These are phyloP conservation scores for Saguinus midas DNA, from an alignment of 2,113 vertebrate species.

Conservation along the genomic window DNA sequence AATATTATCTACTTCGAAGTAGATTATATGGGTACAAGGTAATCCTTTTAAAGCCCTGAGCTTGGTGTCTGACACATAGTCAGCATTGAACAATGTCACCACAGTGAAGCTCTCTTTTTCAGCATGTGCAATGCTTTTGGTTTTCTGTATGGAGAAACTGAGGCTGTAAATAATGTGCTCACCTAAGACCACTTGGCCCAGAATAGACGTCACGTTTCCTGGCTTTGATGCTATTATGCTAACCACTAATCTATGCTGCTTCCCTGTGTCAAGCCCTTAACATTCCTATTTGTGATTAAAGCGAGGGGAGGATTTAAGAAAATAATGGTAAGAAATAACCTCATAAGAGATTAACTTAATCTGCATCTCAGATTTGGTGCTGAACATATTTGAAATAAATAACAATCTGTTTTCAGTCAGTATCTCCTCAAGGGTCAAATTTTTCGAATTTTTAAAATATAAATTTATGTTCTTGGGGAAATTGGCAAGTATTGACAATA, in stretches of 20 bases:
- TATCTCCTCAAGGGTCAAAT: neutral
- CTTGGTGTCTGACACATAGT: accelerated
- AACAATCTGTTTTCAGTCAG: neutral
- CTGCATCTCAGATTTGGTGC: neutral
- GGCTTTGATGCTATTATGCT: neutral
- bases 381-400: slow-evolving; percentile 18
- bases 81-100: accelerated
- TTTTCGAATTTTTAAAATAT: neutral
- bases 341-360: slow-evolving; percentile 36
- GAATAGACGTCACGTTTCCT: neutral
- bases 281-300: slow-evolving; percentile 33
- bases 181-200: neutral
- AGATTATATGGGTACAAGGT: neutral
- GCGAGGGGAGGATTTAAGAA: slow-evolving; percentile 7
- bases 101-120: accelerated
- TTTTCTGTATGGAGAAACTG: slow-evolving; percentile 31
- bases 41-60: neutral
- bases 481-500: neutral
- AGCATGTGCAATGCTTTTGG: neutral
- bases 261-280: neutral
- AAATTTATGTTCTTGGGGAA: neutral
- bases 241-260: slow-evolving; percentile 30
- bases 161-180: neutral
- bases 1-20: neutral
- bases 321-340: slow-evolving; percentile 23